Conservation (phyloP, 2,797 vertebrate genomes). For the Lerista edwardsae region DNA sequence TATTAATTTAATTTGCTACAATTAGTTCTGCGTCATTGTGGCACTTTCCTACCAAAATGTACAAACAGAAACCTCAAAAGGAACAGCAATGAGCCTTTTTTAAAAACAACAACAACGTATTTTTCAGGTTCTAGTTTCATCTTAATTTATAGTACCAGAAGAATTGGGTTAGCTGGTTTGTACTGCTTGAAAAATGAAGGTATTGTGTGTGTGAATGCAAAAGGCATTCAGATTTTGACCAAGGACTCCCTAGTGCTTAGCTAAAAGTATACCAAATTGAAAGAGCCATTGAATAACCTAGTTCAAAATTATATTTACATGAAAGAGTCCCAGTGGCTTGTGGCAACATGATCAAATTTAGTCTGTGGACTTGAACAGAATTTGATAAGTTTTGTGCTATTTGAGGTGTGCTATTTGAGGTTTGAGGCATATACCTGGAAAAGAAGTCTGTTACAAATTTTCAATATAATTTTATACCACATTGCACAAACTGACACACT, state of each 20-base stretch:
- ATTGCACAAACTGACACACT: constrained; percentile 11
- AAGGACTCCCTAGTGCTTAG: not conserved
- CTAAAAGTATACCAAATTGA: rapidly evolving
- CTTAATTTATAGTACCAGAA: not conserved
- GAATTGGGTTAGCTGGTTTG: not conserved
- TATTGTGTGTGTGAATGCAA: not conserved
- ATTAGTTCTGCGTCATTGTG: not conserved
- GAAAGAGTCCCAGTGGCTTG: not conserved
- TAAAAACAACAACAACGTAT: not conserved
- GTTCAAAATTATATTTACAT: not conserved
- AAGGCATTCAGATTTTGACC: not conserved
- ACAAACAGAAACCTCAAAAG: too few relatives aligned
- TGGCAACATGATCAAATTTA: not conserved
- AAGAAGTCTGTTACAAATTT: constrained; percentile 2
- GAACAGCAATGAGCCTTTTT: not conserved
- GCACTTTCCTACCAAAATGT: too few relatives aligned
- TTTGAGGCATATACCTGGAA: not conserved
- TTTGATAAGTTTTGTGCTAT: rapidly evolving
- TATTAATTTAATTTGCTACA: not conserved
- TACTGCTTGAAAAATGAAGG: not conserved
- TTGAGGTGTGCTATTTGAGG: rapidly evolving
- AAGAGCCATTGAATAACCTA: not conserved
- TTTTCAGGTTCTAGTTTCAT: not conserved
- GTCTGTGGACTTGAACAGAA: not conserved
- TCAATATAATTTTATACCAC: constrained; percentile 27